phyloP scores from a whole-genome alignment of 1,140 invertebrate genomes.

The Idris sp. region DNA sequence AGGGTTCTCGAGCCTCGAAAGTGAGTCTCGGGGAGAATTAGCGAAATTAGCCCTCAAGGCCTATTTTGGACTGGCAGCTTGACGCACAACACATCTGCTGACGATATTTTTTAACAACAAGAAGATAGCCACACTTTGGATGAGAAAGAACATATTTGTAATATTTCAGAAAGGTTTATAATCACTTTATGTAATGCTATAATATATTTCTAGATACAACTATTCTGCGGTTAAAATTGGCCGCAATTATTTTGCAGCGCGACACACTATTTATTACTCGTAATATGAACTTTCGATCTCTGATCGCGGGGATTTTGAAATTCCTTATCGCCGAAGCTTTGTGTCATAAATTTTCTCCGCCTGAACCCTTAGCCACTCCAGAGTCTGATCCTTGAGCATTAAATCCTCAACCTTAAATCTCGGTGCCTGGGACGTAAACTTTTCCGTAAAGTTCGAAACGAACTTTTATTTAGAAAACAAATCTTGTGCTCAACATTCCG shows the following conservation, averaged over 20 bases:
- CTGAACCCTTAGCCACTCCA: slow-evolving; percentile 34
- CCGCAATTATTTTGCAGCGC: no score
- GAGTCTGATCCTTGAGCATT: slow-evolving; percentile 38
- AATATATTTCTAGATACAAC: no score
- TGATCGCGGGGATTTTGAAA: slow-evolving; percentile 25
- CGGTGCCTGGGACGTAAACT: slow-evolving; percentile 39
- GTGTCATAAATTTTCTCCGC: slow-evolving; percentile 38
- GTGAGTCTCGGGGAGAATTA: slow-evolving; percentile 47
- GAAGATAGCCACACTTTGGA: no score
- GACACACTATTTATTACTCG: slow-evolving; percentile 32
- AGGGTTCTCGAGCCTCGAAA: slow-evolving; percentile 32
- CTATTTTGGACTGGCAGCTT: slow-evolving; percentile 48
- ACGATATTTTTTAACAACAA: slow-evolving; percentile 42
- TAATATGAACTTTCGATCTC: slow-evolving; percentile 48
- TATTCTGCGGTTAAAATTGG: no score
- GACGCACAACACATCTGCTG: slow-evolving; percentile 54
- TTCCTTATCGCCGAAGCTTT: slow-evolving; percentile 14
- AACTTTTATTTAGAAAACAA: slow-evolving; percentile 58
- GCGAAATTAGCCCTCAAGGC: slow-evolving; percentile 55
- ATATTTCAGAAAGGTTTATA: no score
- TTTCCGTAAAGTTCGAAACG: slow-evolving; percentile 37
- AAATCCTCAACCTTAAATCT: slow-evolving; percentile 51
- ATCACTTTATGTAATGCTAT: no score
- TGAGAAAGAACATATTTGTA: no score
- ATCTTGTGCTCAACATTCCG: slow-evolving; percentile 30